Conservation (phyloP, 1,140 invertebrate species). For the Lordiphosa stackelbergi region DNA sequence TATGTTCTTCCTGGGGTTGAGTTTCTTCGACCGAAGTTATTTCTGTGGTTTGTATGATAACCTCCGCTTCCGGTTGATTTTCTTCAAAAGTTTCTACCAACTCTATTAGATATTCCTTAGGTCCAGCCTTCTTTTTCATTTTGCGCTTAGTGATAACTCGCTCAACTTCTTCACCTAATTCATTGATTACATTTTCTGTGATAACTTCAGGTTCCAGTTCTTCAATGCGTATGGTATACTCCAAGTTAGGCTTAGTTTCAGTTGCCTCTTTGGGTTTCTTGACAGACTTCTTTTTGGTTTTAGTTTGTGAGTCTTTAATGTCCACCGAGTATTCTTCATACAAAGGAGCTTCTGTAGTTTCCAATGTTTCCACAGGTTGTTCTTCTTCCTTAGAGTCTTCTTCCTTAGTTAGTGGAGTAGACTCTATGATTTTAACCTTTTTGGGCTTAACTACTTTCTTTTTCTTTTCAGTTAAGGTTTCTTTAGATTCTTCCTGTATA, state of each 20-base stretch:
- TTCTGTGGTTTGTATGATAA: constrained; percentile 63
- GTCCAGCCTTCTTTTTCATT: constrained; percentile 58
- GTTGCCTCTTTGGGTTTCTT: constrained; percentile 25
- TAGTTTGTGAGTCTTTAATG: constrained; percentile 22
- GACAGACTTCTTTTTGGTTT: constrained; percentile 55
- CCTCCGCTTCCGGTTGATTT: constrained; percentile 61
- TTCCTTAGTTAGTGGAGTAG: constrained; percentile 2
- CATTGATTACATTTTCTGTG: constrained; percentile 64
- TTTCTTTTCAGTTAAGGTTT: constrained; percentile 51
- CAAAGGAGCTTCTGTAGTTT: constrained; percentile 12
- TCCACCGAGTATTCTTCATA: constrained; percentile 35
- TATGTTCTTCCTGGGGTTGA: constrained; percentile 51
- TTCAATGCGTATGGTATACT: constrained; percentile 63
- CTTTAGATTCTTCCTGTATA: constrained; percentile 1
- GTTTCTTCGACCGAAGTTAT: constrained; percentile 60
- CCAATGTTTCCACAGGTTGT: constrained; percentile 17
- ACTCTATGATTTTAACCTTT: constrained; percentile 46
- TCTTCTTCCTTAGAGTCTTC: constrained; percentile 10
- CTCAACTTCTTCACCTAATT: constrained; percentile 64
- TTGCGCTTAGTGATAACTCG: constrained; percentile 59
- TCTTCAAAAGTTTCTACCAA: constrained; percentile 68
- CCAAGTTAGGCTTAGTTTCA: constrained; percentile 9
- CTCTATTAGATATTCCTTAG: constrained; percentile 64
- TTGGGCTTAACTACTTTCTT: constrained; percentile 70
- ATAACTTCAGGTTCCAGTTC: constrained; percentile 64